These are phyloP conservation scores for Brachyptera putata DNA, from an alignment of 2,888 invertebrate genomes.

Conservation along the genomic window DNA sequence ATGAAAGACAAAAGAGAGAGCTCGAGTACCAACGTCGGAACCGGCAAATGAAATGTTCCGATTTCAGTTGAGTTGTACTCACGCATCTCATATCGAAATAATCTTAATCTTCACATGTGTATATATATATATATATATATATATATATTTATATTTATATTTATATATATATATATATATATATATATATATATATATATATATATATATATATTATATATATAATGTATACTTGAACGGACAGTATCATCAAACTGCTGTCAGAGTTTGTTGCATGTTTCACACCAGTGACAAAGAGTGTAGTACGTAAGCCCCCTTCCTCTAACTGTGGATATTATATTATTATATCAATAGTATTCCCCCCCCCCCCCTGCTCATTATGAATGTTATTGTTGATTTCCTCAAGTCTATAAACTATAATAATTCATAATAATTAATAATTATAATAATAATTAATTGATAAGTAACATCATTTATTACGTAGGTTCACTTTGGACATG, in stretches of 20 bases:
- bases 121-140: no score
- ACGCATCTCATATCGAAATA: neutral
- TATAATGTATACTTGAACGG: no score
- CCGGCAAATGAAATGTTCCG: no score
- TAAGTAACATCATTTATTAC: constrained; percentile 25
- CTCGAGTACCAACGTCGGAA: no score
- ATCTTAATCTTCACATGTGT: neutral
- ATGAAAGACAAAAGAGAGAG: constrained; percentile 2
- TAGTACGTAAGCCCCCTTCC: constrained; percentile 28
- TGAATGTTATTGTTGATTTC: constrained; percentile 34
- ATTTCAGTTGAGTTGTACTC: no score
- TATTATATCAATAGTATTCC: constrained; percentile 30
- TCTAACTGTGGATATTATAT: constrained; percentile 29
- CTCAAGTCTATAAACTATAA: constrained; percentile 32
- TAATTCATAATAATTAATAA: constrained; percentile 27
- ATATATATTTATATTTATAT: constrained; percentile 7
- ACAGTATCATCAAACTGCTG: constrained; percentile 27
- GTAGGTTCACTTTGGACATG: constrained; percentile 20
- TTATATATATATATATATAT: constrained; percentile 20
- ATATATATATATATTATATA: no score
- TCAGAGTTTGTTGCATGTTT: constrained; percentile 35
- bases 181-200: constrained; percentile 27
- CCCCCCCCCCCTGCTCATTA: constrained; percentile 31
- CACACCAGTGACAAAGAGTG: constrained; percentile 31
- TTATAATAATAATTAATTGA: constrained; percentile 7